phyloP scores from a whole-genome alignment of 2,797 vertebrate genomes.

The Manis crassicaudata region DNA sequence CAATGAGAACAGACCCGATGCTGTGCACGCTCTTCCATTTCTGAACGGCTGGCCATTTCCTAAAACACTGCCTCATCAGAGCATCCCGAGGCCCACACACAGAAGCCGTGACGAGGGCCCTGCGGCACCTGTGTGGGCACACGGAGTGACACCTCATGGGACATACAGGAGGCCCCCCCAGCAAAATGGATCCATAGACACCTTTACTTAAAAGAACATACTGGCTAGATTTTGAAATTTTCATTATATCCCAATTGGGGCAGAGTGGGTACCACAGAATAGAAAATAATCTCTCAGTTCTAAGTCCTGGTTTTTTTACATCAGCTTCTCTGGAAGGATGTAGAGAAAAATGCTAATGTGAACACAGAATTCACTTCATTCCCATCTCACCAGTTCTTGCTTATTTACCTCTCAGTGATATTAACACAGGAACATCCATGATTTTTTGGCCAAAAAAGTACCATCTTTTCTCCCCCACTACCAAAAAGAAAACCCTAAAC shows the following conservation, averaged over 20 bases:
- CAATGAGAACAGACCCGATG: rapidly evolving
- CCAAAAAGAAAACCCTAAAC: not conserved
- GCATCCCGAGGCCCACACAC: not conserved
- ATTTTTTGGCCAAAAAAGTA: not conserved
- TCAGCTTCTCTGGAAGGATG: not conserved
- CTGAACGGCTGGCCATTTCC: too few relatives aligned
- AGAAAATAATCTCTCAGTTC: not conserved
- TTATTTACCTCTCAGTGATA: not conserved
- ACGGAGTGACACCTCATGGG: rapidly evolving
- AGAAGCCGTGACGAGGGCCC: rapidly evolving
- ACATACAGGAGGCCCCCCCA: rapidly evolving
- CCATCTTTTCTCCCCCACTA: not conserved
- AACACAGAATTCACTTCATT: not conserved
- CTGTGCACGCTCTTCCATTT: not conserved
- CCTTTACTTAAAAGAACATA: rapidly evolving
- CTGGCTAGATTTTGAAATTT: not conserved
- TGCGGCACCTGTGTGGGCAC: too few relatives aligned
- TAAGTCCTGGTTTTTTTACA: not conserved
- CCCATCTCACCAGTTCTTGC: not conserved
- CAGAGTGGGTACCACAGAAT: rapidly evolving
- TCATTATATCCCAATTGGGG: rapidly evolving
- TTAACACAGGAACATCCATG: not conserved
- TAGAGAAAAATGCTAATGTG: too few relatives aligned
- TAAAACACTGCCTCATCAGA: rapidly evolving
- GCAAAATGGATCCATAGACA: rapidly evolving